These are phyloP conservation scores for Cheilosia urbana DNA, from an alignment of 2,888 invertebrate genomes.

Conservation along the genomic window DNA sequence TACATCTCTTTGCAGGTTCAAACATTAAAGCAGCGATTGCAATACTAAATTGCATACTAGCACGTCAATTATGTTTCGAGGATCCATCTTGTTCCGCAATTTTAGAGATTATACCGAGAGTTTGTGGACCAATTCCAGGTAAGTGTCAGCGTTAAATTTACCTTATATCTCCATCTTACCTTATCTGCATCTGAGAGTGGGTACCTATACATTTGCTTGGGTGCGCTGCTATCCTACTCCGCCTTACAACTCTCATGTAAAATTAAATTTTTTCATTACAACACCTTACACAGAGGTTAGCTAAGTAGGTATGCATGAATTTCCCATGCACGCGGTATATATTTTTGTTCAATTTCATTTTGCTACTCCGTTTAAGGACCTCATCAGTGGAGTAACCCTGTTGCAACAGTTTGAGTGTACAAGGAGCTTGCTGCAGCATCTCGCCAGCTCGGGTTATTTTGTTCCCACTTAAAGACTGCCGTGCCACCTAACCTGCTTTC, in stretches of 20 bases:
- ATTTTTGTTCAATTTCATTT: slow-evolving; percentile 45
- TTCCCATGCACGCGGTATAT: slow-evolving; percentile 29
- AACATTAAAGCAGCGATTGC: slow-evolving; percentile 91
- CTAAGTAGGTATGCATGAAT: neutral
- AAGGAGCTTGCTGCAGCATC: slow-evolving; percentile 40
- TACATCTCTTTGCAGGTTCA: slow-evolving; percentile 86
- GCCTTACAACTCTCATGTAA: slow-evolving; percentile 29
- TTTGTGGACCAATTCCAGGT: slow-evolving; percentile 96
- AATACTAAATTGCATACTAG: slow-evolving; percentile 94
- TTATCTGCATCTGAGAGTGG: neutral
- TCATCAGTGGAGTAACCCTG: slow-evolving; percentile 68
- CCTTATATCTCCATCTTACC: neutral
- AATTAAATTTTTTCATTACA: slow-evolving; percentile 56
- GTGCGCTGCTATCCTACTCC: neutral
- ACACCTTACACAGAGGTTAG: slow-evolving; percentile 16
- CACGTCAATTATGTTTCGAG: slow-evolving; percentile 94
- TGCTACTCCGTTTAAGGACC: slow-evolving; percentile 43
- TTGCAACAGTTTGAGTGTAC: slow-evolving; percentile 67
- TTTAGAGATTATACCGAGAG: slow-evolving; percentile 94
- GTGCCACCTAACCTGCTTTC: slow-evolving; percentile 70
- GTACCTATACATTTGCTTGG: slow-evolving; percentile 7
- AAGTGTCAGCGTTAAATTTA: slow-evolving; percentile 82
- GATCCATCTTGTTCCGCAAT: slow-evolving; percentile 95
- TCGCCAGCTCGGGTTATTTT: slow-evolving; percentile 20
- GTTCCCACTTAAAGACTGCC: slow-evolving; percentile 61